A percentile compares a stretch with the other conserved stretches of the same genome.
These are phyloP conservation scores for Scatophagus argus DNA, from an alignment of 2,113 vertebrate genomes.

Conservation along the genomic window DNA sequence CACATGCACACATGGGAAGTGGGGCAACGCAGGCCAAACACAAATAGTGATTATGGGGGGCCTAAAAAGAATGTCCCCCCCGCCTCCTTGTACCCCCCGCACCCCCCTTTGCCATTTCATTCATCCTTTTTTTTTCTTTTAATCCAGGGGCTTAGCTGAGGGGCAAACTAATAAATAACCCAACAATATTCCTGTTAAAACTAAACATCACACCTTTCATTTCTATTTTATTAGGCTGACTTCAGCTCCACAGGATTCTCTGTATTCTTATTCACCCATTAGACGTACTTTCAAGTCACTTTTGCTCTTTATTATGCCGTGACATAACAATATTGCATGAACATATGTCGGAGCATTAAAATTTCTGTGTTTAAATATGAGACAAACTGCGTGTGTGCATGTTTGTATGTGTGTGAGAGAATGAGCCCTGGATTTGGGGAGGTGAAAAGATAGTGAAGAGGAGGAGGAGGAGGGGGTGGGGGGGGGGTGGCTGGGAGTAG, in stretches of 20 bases:
- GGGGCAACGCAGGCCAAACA: constrained; percentile 69
- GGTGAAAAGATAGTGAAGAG: constrained; percentile 42
- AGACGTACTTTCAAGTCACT: background rate
- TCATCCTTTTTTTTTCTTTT: constrained; percentile 72
- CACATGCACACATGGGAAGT: constrained; percentile 59
- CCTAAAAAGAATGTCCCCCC: constrained; percentile 61
- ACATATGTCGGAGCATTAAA: background rate
- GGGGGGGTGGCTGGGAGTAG: background rate
- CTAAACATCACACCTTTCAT: background rate
- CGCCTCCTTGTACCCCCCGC: constrained; percentile 50
- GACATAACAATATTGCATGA: background rate
- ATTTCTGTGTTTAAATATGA: background rate
- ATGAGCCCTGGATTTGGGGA: constrained; percentile 41
- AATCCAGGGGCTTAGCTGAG: constrained; percentile 44
- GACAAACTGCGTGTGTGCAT: constrained; percentile 6
- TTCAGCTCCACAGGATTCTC: background rate
- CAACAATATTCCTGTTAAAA: constrained; percentile 6
- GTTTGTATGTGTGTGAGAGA: constrained; percentile 9
- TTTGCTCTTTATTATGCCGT: background rate
- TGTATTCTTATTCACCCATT: background rate
- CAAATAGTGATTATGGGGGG: constrained; percentile 78
- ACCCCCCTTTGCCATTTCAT: constrained; percentile 64
- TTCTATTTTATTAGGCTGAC: background rate
- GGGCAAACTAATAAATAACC: constrained; percentile 37
- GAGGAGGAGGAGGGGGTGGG: background rate